A percentile compares a stretch with the other conserved stretches of the same genome.
phyloP scores from a whole-genome alignment of 64 coral and sea anemone genomes.

The Actinia equina region DNA sequence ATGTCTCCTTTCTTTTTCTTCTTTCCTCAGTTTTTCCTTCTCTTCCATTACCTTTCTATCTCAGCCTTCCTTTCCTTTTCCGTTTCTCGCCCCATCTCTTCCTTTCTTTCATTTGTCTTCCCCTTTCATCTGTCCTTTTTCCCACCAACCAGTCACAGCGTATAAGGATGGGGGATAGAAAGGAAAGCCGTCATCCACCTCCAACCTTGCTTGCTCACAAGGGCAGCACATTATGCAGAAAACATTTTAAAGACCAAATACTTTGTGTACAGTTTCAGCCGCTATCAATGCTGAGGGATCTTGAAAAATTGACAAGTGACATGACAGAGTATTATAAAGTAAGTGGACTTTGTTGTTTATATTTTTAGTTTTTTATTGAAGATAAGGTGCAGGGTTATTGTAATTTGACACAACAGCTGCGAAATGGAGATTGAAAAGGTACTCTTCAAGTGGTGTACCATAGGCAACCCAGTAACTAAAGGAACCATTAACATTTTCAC shows the following conservation, averaged over 20 bases:
- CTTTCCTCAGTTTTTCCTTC: neutral
- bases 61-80: neutral
- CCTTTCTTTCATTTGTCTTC: neutral
- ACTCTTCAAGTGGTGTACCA: too few relatives aligned
- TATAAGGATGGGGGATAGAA: too few relatives aligned
- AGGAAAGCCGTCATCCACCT: too few relatives aligned
- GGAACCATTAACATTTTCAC: too few relatives aligned
- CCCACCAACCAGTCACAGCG: too few relatives aligned
- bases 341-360: neutral
- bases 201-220: too few relatives aligned
- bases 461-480: too few relatives aligned
- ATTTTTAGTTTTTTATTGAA: too few relatives aligned
- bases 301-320: slow-evolving; percentile 42
- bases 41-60: too few relatives aligned
- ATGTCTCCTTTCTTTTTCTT: neutral
- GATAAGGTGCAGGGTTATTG: too few relatives aligned
- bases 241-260: neutral
- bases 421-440: too few relatives aligned
- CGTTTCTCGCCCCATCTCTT: neutral
- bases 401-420: too few relatives aligned
- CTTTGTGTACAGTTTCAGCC: slow-evolving; percentile 52
- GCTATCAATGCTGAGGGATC: slow-evolving; percentile 10
- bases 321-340: slow-evolving; percentile 65
- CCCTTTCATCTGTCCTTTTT: neutral
- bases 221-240: neutral